These are phyloP conservation scores for Rousettus madagascariensis DNA, from an alignment of 2,797 vertebrate genomes.

Conservation along the genomic window DNA sequence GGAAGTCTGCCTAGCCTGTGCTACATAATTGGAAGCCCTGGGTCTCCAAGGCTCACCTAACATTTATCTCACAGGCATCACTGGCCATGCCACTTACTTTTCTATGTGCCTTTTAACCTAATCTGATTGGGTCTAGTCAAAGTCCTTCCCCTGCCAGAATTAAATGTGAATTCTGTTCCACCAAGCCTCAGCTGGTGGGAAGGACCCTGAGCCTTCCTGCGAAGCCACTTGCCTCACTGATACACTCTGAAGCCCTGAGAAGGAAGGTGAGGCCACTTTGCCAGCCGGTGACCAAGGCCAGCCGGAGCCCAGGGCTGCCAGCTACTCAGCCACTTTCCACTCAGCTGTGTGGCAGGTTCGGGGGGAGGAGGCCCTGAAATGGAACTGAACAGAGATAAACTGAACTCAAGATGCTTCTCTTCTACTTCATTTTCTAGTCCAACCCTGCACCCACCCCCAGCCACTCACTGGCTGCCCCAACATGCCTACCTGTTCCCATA, in stretches of 20 bases:
- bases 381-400: neutral
- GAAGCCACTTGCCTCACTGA: neutral
- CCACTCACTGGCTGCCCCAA: neutral
- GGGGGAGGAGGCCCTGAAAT: neutral
- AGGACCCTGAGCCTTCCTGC: neutral
- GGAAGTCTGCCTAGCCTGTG: neutral
- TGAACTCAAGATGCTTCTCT: neutral
- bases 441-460: neutral
- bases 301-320: neutral
- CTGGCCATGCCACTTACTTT: neutral
- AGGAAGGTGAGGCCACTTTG: neutral
- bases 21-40: neutral
- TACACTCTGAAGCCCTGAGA: neutral
- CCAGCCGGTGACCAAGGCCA: neutral
- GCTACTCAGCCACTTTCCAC: neutral
- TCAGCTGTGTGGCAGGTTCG: neutral
- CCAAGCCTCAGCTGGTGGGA: neutral
- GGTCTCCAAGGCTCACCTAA: neutral
- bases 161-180: neutral
- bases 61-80: neutral
- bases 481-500: accelerated
- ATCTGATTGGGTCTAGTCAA: neutral
- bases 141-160: neutral
- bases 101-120: neutral
- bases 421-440: neutral